phyloP scores from a whole-genome alignment of 2,113 vertebrate genomes.

The Ardeotis arabs region DNA sequence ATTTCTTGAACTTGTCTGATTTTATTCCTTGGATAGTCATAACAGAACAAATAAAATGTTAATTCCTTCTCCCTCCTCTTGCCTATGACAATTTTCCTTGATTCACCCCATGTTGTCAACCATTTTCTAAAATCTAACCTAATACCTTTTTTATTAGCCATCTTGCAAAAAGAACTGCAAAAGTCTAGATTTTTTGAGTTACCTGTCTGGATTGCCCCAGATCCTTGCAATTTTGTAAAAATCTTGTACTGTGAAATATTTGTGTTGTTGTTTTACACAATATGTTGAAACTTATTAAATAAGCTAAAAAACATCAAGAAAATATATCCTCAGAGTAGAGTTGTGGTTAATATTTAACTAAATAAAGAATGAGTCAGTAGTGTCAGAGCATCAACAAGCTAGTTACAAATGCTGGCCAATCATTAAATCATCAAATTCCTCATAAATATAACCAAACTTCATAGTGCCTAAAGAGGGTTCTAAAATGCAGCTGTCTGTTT shows the following conservation, averaged over 20 bases:
- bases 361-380: background rate
- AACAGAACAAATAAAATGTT: background rate
- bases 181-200: background rate
- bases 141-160: background rate
- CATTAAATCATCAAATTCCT: background rate
- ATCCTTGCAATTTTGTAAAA: background rate
- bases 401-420: background rate
- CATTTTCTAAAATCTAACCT: background rate
- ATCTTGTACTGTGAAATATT: background rate
- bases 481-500: background rate
- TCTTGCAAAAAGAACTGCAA: background rate
- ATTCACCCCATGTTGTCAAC: background rate
- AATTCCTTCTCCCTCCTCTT: background rate
- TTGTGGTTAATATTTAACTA: background rate
- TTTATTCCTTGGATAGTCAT: background rate
- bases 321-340: background rate
- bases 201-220: background rate
- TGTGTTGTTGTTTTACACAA: background rate
- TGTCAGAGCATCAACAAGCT: background rate
- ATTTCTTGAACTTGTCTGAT: background rate
- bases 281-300: background rate
- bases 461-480: background rate
- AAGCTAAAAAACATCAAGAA: background rate
- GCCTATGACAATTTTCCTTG: background rate
- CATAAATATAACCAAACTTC: background rate